A percentile compares a stretch with the other conserved stretches of the same genome.
Conservation (phyloP, 2,888 invertebrate genomes). For the Drosophila kanekoi region DNA sequence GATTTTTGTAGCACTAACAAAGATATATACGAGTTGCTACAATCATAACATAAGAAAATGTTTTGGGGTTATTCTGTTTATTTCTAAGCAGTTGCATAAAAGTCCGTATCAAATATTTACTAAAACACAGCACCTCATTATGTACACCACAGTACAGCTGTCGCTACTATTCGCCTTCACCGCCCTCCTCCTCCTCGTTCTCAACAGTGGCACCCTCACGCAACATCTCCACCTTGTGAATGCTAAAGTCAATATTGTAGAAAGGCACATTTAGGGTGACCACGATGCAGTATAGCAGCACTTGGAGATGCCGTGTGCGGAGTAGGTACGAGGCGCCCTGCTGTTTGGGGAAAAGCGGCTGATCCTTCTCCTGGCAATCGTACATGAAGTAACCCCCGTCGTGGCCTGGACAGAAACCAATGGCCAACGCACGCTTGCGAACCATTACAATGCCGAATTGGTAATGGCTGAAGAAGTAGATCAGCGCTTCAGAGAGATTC, state of each 20-base stretch:
- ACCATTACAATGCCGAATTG: constrained; percentile 87
- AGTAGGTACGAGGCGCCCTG: constrained; percentile 88
- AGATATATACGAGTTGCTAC: no score
- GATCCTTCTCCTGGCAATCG: constrained; percentile 88
- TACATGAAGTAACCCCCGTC: constrained; percentile 88
- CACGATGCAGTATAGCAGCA: constrained; percentile 88
- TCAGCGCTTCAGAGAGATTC: constrained; percentile 88
- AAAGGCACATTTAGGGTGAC: constrained; percentile 87
- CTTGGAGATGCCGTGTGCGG: constrained; percentile 87
- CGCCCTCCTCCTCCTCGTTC: constrained; percentile 64
- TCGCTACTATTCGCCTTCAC: constrained; percentile 33
- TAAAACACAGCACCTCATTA: constrained; percentile 22
- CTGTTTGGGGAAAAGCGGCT: constrained; percentile 87
- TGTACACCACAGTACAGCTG: neutral
- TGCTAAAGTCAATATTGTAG: constrained; percentile 87
- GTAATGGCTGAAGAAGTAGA: constrained; percentile 87
- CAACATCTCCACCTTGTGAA: constrained; percentile 84
- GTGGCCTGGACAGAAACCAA: constrained; percentile 85
- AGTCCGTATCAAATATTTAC: constrained; percentile 11
- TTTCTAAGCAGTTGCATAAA: constrained; percentile 27
- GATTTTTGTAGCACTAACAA: no score
- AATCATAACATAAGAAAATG: no score
- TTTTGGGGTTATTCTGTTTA: constrained; percentile 27
- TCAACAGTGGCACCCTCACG: constrained; percentile 65
- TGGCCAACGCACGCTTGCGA: constrained; percentile 86